These are phyloP conservation scores for Eupelmus urozonus DNA, from an alignment of 2,888 invertebrate genomes.

Conservation along the genomic window DNA sequence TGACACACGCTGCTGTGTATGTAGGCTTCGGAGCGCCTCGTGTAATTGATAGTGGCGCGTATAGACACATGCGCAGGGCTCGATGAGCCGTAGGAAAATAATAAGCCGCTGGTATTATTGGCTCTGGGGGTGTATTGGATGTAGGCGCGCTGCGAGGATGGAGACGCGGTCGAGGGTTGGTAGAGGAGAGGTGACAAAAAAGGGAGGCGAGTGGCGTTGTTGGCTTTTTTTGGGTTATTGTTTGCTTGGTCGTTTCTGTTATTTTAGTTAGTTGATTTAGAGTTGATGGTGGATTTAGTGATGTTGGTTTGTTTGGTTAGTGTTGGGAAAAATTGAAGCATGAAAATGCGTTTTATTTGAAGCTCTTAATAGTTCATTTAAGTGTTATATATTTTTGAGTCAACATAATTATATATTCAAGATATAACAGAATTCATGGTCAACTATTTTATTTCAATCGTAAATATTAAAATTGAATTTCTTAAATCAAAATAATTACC, in stretches of 20 bases:
- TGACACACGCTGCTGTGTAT: not conserved
- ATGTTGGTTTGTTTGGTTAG: no score
- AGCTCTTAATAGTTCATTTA: no score
- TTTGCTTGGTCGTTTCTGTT: not conserved
- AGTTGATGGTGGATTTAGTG: no score
- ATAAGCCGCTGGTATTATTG: conserved; percentile 75
- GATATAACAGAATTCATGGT: no score
- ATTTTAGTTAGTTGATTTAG: no score
- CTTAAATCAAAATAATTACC: no score
- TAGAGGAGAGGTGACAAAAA: not conserved
- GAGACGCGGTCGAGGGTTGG: conserved; percentile 38
- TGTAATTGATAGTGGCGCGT: conserved; percentile 75
- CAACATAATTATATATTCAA: no score
- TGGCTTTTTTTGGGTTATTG: not conserved
- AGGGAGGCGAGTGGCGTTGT: not conserved
- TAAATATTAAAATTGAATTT: no score
- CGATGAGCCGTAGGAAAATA: conserved; percentile 77
- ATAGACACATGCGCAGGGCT: conserved; percentile 61
- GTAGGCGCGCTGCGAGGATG: conserved; percentile 58
- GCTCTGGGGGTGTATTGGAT: conserved; percentile 65
- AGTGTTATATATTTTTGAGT: no score
- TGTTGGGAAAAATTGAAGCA: no score
- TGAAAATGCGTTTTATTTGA: no score
- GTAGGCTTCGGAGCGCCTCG: conserved; percentile 61
- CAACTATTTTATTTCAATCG: no score